Evolutionary conservation across 2,113 vertebrate genomes (phyloP), one percentile per base, ranked within the genome.

Genomic region (Salvelinus sp.): DNA sequence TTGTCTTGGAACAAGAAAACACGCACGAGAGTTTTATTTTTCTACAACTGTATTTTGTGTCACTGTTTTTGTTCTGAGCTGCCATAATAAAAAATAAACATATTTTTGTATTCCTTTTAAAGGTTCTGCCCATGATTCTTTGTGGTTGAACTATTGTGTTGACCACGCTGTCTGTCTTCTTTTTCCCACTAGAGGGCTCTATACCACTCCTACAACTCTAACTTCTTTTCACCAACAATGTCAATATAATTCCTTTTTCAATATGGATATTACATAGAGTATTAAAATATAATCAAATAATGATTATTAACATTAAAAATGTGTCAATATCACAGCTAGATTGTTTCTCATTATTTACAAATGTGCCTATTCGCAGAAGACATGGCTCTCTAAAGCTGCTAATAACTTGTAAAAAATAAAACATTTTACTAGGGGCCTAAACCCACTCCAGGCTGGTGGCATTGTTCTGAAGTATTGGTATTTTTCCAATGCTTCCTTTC

Each of bases 41-140:
- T 96, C 94, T 97, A 97, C 93, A 93, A 93, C 79, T 93, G 91
- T 88, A 93, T 94, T 93, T 94, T 92, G 94, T 94, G 94, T 95
- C 95, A 94, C 89, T 85, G 90, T 76, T 80, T 78, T 69, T 90
- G 94, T 96, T 96, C 94, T 95, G 90, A 93, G 93, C 91, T 95
- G 94, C 94, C 95, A 95, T 96, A 95, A 95, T 95, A 93, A 96
- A 93, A 93, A 91, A 90, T 88, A 93, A 71, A 92, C 91, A 93
- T 98, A 98, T 98, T 98, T 99, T 99, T 99, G 94, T 99, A 99
- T 94, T 95, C 93, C 87, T 88, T 88, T 91, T 78, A 92, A 82
- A 79, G 22, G 44, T 48, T 47, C 14, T 4, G 20, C n/a, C 22
- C 5, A 60, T 80, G 68, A 83, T 72, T 57, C 69, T 69, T 4